Conservation (phyloP, 2,113 vertebrate species). For the Mesembrinibis cayennensis region DNA sequence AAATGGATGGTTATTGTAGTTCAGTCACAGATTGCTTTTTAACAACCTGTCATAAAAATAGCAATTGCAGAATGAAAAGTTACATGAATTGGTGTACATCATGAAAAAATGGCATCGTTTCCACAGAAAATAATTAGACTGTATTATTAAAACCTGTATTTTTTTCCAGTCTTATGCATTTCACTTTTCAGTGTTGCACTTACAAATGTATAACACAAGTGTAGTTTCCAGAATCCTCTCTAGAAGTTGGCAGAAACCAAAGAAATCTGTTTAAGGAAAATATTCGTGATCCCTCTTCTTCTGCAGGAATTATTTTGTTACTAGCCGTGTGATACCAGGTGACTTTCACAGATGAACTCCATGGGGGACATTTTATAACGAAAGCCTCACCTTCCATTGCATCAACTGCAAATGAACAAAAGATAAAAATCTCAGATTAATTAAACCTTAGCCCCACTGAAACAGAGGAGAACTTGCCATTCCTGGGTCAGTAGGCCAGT, state of each 20-base stretch:
- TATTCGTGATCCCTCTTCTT: conserved; percentile 18
- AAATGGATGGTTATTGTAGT: background rate
- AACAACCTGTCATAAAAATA: background rate
- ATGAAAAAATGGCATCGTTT: background rate
- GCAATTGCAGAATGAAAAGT: background rate
- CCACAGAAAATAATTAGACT: background rate
- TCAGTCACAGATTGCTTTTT: background rate
- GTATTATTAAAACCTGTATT: background rate
- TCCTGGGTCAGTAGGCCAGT: background rate
- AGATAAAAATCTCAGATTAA: background rate
- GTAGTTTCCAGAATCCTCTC: conserved; percentile 69
- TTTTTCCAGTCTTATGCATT: background rate
- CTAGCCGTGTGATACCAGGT: conserved; percentile 46
- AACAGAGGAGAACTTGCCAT: background rate
- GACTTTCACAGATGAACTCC: background rate
- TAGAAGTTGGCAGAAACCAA: conserved; percentile 71
- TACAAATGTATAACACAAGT: conserved; percentile 67
- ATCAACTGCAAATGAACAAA: conserved; percentile 53
- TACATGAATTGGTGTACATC: background rate
- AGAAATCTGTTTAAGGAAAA: conserved; percentile 41
- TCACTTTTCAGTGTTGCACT: background rate
- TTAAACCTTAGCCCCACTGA: background rate
- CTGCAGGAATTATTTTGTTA: conserved; percentile 26
- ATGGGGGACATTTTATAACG: conserved; percentile 45
- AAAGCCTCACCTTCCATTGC: conserved; percentile 74